These are phyloP conservation scores for Melanaphis sacchari DNA, from an alignment of 1,140 invertebrate genomes.

Conservation along the genomic window DNA sequence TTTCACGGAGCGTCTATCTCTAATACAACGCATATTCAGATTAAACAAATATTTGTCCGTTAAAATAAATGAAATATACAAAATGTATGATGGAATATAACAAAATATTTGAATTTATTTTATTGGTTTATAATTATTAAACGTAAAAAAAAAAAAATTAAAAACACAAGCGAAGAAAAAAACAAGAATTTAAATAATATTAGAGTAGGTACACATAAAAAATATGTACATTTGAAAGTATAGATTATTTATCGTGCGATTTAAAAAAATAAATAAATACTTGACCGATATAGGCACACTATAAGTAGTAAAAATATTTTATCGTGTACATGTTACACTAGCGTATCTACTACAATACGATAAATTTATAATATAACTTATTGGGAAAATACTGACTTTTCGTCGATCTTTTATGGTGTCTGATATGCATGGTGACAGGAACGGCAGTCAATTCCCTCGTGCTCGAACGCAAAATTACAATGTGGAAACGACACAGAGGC, in stretches of 20 bases:
- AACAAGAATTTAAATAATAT: not conserved
- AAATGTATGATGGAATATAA: not conserved
- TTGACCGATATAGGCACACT: not conserved
- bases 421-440: not conserved
- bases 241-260: not conserved
- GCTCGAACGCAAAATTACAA: not conserved
- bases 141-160: not conserved
- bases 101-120: not conserved
- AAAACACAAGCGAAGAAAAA: not conserved
- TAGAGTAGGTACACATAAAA: no score
- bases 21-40: not conserved
- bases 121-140: not conserved
- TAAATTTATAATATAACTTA: no score
- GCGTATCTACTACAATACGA: no score
- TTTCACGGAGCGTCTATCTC: not conserved
- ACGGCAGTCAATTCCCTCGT: not conserved
- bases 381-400: not conserved
- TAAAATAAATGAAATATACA: constrained; percentile 1
- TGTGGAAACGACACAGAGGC: not conserved
- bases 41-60: not conserved
- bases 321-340: no score
- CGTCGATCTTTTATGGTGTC: not conserved
- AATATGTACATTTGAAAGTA: not conserved
- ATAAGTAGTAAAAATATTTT: no score
- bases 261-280: not conserved